Percentiles rank a stretch among this genome's conserved stretches.
phyloP scores from a whole-genome alignment of 2,113 vertebrate genomes.

The Anas platyrhynchos region DNA sequence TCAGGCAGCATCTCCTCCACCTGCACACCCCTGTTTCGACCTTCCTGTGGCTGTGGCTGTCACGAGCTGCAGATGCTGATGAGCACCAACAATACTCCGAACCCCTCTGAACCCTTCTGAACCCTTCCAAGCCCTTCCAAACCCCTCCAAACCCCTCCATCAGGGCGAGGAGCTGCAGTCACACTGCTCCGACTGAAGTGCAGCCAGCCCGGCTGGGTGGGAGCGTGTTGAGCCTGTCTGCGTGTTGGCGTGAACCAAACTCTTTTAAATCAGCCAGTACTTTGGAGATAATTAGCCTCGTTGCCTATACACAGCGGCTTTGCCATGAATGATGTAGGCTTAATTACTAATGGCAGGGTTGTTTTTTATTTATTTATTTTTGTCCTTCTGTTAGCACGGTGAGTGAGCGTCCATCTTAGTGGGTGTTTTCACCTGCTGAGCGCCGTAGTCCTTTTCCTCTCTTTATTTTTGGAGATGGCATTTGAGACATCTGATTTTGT shows the following conservation, averaged over 20 bases:
- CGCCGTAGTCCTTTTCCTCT: accelerated
- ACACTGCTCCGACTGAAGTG: neutral
- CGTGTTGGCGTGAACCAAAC: neutral
- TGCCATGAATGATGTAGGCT: constrained; percentile 4
- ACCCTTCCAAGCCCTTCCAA: too few species aligned
- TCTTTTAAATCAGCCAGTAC: neutral
- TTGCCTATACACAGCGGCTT: neutral
- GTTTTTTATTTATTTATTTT: too few species aligned
- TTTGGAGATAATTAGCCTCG: constrained; percentile 56
- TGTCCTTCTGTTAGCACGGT: neutral
- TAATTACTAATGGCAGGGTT: constrained; percentile 23
- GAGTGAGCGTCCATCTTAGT: neutral
- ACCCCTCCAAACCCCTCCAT: neutral
- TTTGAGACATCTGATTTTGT: neutral
- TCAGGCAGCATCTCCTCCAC: neutral
- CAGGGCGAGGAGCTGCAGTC: neutral
- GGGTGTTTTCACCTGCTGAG: neutral
- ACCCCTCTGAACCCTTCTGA: neutral
- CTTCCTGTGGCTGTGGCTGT: neutral
- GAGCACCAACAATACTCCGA: neutral
- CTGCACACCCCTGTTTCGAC: neutral
- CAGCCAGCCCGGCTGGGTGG: neutral
- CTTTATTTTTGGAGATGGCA: neutral
- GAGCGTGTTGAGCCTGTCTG: neutral
- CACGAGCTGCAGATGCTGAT: neutral